Percentiles rank a stretch among this genome's conserved stretches.
These are phyloP conservation scores for Platycheirus albimanus DNA, from an alignment of 2,888 invertebrate species.

Conservation along the genomic window DNA sequence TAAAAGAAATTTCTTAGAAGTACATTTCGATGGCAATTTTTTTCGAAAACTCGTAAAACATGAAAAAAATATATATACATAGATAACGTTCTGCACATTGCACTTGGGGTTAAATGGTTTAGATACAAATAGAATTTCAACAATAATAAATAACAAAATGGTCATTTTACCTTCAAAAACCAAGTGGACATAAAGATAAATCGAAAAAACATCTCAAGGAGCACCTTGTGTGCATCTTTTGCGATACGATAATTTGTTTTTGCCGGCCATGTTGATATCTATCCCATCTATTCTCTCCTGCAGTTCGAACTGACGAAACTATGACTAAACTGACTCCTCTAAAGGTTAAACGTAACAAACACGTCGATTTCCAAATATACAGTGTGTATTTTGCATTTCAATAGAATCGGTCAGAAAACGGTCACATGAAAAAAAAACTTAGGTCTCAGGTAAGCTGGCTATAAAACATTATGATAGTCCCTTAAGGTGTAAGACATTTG, in stretches of 20 bases:
- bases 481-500: conserved; percentile 57
- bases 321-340: conserved; percentile 33
- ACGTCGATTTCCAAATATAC: conserved; percentile 37
- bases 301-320: conserved; percentile 61
- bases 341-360: conserved; percentile 31
- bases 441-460: conserved; percentile 24
- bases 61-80: conserved; percentile 4
- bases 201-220: conserved; percentile 43
- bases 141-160: conserved; percentile 60
- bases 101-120: conserved; percentile 43
- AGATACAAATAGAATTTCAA: conserved; percentile 2
- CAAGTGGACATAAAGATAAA: conserved; percentile 68
- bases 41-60: conserved; percentile 60
- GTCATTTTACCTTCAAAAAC: conserved; percentile 23
- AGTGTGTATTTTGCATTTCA: conserved; percentile 70
- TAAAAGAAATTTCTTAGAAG: conserved; percentile 36
- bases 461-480: background rate
- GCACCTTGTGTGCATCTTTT: conserved; percentile 35
- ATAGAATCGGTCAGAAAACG: conserved; percentile 14
- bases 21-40: conserved; percentile 55
- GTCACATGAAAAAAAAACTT: conserved; percentile 14
- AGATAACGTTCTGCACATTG: conserved; percentile 67
- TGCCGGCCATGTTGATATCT: conserved; percentile 54
- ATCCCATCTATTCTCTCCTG: conserved; percentile 50
- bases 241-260: conserved; percentile 42